A percentile compares a stretch with the other conserved stretches of the same genome.
Conservation (phyloP, 2,797 vertebrate genomes). For the Podargus strigoides region DNA sequence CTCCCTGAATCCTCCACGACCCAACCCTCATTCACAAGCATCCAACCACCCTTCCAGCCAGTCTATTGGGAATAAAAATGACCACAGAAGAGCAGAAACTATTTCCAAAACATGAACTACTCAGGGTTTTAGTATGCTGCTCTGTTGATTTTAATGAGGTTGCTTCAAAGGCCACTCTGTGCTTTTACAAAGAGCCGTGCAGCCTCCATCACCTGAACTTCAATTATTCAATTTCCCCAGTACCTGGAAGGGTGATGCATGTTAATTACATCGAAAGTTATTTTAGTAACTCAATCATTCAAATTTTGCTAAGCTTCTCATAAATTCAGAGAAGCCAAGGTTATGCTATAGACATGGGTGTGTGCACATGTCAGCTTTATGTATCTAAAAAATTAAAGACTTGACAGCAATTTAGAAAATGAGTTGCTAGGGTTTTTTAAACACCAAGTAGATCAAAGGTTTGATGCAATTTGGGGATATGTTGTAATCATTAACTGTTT, state of each 20-base stretch:
- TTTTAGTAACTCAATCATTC: slow-evolving; percentile 28
- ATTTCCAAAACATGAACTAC: background rate
- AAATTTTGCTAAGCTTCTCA: slow-evolving; percentile 11
- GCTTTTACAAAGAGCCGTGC: background rate
- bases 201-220: background rate
- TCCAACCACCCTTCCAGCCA: background rate
- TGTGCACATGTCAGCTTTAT: slow-evolving; percentile 9
- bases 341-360: slow-evolving; percentile 12
- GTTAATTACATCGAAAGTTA: slow-evolving; percentile 24
- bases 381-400: slow-evolving; percentile 28
- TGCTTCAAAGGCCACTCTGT: background rate
- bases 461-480: background rate
- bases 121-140: background rate
- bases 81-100: background rate
- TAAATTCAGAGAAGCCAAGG: slow-evolving; percentile 11
- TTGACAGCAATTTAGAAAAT: slow-evolving; percentile 41
- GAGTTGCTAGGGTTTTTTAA: background rate
- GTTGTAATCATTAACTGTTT: background rate
- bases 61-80: background rate
- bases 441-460: slow-evolving; percentile 7
- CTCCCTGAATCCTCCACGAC: background rate
- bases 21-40: background rate
- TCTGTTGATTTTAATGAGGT: background rate
- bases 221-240: slow-evolving; percentile 34
- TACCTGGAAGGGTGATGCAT: background rate